phyloP scores from a whole-genome alignment of 2,888 invertebrate genomes.

The Hydrotaea diabolus region DNA sequence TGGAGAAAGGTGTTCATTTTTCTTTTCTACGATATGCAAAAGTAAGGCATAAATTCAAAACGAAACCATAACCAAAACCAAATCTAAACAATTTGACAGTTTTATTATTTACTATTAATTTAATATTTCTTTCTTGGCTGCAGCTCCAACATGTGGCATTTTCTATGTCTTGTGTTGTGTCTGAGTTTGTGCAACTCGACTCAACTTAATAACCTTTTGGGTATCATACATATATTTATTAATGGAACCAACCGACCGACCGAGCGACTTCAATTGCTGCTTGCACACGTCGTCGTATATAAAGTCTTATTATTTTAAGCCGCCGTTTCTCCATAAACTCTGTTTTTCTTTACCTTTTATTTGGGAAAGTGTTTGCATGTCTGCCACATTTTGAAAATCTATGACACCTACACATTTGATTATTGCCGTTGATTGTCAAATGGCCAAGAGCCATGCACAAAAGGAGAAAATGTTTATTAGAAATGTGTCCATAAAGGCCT shows the following conservation, averaged over 20 bases:
- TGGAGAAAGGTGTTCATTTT: background rate
- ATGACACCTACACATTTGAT: slow-evolving; percentile 41
- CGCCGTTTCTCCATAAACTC: slow-evolving; percentile 3
- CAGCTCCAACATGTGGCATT: background rate
- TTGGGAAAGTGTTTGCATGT: slow-evolving; percentile 24
- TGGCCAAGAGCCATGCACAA: background rate
- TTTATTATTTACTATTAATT: slow-evolving; percentile 39
- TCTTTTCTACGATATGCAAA: background rate
- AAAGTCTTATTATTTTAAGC: slow-evolving; percentile 17
- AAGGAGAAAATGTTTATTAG: slow-evolving; percentile 12
- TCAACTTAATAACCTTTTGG: slow-evolving; percentile 36
- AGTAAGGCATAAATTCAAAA: background rate
- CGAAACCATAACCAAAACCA: slow-evolving; percentile 14
- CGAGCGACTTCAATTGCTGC: background rate
- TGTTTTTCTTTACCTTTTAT: background rate
- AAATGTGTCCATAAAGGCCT: background rate
- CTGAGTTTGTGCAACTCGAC: background rate
- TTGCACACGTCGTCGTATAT: background rate
- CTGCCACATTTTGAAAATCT: slow-evolving; percentile 35
- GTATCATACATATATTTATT: slow-evolving; percentile 39
- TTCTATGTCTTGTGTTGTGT: background rate
- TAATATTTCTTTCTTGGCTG: slow-evolving; percentile 21
- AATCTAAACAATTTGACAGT: slow-evolving; percentile 35
- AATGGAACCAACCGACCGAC: background rate
- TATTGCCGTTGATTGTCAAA: slow-evolving; percentile 35